Percentiles rank a stretch among this genome's conserved stretches.
phyloP scores from a whole-genome alignment of 2,797 vertebrate species.

The Hipposideros larvatus region DNA sequence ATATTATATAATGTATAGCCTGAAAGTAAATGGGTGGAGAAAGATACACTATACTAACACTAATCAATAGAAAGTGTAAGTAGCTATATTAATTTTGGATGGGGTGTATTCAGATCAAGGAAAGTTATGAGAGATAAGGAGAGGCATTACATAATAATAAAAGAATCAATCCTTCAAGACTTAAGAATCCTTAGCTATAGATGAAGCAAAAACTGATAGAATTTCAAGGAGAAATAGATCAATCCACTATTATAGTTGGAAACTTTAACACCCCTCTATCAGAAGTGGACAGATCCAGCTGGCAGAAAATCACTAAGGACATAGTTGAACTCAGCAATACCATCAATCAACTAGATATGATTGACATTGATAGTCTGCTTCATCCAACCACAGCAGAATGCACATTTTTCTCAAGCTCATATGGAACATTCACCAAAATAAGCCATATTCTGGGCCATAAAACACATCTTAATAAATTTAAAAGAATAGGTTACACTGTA shows the following conservation, averaged over 20 bases:
- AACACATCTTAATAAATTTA: neutral
- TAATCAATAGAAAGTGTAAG: neutral
- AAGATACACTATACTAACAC: neutral
- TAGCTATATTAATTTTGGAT: neutral
- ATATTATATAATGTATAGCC: neutral
- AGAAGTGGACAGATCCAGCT: neutral
- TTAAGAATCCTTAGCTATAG: neutral
- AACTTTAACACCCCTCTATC: neutral
- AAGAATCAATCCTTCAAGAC: neutral
- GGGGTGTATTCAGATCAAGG: neutral
- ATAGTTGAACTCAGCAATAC: neutral
- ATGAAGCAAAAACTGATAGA: neutral
- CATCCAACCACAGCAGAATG: neutral
- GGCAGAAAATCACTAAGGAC: neutral
- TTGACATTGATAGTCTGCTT: neutral
- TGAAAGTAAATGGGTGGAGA: neutral
- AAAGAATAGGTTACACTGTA: neutral
- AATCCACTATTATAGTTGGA: neutral
- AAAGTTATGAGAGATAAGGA: neutral
- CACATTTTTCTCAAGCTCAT: neutral
- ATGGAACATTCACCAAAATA: neutral
- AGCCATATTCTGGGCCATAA: neutral
- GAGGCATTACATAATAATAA: neutral
- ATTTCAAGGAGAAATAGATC: slow-evolving; percentile 2
- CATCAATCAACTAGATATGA: neutral